These are phyloP conservation scores for Cyprinodon variegatus DNA, from an alignment of 2,113 vertebrate genomes.

Conservation along the genomic window DNA sequence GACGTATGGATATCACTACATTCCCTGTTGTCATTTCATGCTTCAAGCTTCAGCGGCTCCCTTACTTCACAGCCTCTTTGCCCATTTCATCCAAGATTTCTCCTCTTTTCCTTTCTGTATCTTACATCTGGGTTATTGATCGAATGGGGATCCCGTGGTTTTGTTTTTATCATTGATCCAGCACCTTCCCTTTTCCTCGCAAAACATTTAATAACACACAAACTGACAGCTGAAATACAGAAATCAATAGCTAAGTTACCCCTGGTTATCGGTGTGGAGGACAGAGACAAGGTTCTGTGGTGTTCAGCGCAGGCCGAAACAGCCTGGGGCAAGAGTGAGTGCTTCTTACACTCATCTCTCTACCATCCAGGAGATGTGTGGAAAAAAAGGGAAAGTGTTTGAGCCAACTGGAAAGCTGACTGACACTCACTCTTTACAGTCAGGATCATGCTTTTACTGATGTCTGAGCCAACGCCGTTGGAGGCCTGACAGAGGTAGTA, in stretches of 20 bases:
- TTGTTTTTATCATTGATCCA: slow-evolving; percentile 86
- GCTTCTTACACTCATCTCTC: slow-evolving; percentile 42
- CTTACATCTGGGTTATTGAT: slow-evolving; percentile 76
- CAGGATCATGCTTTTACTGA: slow-evolving; percentile 99
- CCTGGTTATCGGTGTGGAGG: slow-evolving; percentile 43
- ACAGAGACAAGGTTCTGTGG: slow-evolving; percentile 47
- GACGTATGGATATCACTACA: slow-evolving; percentile 63
- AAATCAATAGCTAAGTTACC: slow-evolving; percentile 75
- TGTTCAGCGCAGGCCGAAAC: slow-evolving; percentile 39
- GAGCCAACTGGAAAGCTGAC: slow-evolving; percentile 35
- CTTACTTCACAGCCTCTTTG: slow-evolving; percentile 29
- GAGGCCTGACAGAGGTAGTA: slow-evolving; percentile 99
- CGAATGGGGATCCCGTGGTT: slow-evolving; percentile 75
- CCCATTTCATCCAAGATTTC: slow-evolving; percentile 21
- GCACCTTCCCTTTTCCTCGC: slow-evolving; percentile 49
- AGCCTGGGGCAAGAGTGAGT: slow-evolving; percentile 64
- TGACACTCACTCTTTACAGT: slow-evolving; percentile 94
- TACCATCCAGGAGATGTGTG: slow-evolving; percentile 28
- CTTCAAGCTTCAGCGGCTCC: slow-evolving; percentile 60
- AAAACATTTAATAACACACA: slow-evolving; percentile 59
- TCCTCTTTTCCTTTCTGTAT: slow-evolving; percentile 38
- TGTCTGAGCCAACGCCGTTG: slow-evolving; percentile 97
- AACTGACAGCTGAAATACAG: slow-evolving; percentile 70
- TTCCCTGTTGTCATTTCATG: slow-evolving; percentile 70
- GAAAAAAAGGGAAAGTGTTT: slow-evolving; percentile 30